Conservation (phyloP, 2,888 invertebrate genomes). For the Desoria tigrina region DNA sequence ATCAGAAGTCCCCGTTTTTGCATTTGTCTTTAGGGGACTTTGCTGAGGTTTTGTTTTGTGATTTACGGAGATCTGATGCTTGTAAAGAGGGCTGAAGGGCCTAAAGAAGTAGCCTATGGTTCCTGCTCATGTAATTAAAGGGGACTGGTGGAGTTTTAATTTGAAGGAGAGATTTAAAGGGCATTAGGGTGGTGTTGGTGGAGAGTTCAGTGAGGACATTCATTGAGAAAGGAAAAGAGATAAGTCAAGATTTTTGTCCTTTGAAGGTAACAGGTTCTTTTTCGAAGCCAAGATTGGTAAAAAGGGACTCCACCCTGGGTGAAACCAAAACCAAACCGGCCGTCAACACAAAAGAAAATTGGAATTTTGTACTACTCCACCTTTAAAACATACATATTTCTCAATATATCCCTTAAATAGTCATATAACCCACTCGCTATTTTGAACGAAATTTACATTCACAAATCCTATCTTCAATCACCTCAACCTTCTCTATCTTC, state of each 20-base stretch:
- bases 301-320: slow-evolving; percentile 47
- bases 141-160: slow-evolving; percentile 1
- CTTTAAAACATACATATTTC: slow-evolving; percentile 45
- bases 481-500: slow-evolving; percentile 13
- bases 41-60: too few species aligned
- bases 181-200: slow-evolving; percentile 37
- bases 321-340: slow-evolving; percentile 47
- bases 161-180: slow-evolving; percentile 19
- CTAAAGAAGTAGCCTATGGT: too few species aligned
- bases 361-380: slow-evolving; percentile 46
- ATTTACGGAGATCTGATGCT: too few species aligned
- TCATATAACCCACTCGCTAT: slow-evolving; percentile 38
- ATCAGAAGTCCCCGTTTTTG: too few species aligned
- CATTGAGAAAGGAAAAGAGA: slow-evolving; percentile 44
- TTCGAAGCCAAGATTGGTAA: slow-evolving; percentile 43
- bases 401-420: slow-evolving; percentile 52
- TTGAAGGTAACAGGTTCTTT: slow-evolving; percentile 43
- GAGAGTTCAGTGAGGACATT: slow-evolving; percentile 44
- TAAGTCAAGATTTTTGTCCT: slow-evolving; percentile 49
- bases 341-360: slow-evolving; percentile 49
- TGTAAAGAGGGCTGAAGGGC: too few species aligned
- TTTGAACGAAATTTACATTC: slow-evolving; percentile 25
- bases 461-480: slow-evolving; percentile 20
- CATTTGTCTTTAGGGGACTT: too few species aligned
- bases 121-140: too few species aligned